Base-by-base conservation (phyloP, 2,797 vertebrate genomes). In the Momotus momota region DNA sequence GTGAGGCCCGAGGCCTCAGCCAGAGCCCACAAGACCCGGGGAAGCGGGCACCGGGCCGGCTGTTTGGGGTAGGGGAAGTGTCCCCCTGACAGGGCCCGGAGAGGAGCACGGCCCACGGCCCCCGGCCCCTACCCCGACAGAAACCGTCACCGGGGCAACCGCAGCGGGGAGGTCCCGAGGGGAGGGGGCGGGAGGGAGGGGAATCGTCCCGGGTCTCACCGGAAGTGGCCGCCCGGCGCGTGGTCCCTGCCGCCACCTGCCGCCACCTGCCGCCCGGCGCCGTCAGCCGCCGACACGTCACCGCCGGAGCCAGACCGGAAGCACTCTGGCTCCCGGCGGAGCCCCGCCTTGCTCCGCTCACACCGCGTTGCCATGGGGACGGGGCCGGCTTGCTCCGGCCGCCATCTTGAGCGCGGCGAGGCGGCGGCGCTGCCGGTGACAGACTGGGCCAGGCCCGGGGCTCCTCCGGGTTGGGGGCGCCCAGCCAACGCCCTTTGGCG, bases 191-290 rank as follows among this genome's bases (percentile, higher is more conserved):
- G 15, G 14, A 7, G 10, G 12, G 16, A 3, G 72, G 35, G 10
- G 41, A 3, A 12, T 4, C 9, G 22, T n/a, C 71, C 45, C 66
- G 13, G 14, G 25, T 54, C 88, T 91, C 92, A 90, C 93, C 91
- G 83, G 93, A 93, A 93, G 69, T 21, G 72, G 27, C 92, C n/a
- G 67, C 81, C 81, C 45, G 48, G 6, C 72, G 91, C 96, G 90
- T 75, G 86, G 83, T 91, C 93, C 93, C 96, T 92, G 92, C 81
- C 82, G n/a, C n/a, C n/a, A n/a, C n/a, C n/a, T n/a, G 49, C 49
- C 49, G 82, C 82, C 97, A 97, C 96, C 97, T 93, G 97, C 96
- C 77, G 69, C 94, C 41, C 93, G 91, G 86, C 92, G 88, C 97
- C 67, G 96, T 92, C 95, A 51, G 65, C 49, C 89, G 87, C 33